Base-by-base conservation (phyloP, 2,113 vertebrate species). In the Phrynosoma platyrhinos region DNA sequence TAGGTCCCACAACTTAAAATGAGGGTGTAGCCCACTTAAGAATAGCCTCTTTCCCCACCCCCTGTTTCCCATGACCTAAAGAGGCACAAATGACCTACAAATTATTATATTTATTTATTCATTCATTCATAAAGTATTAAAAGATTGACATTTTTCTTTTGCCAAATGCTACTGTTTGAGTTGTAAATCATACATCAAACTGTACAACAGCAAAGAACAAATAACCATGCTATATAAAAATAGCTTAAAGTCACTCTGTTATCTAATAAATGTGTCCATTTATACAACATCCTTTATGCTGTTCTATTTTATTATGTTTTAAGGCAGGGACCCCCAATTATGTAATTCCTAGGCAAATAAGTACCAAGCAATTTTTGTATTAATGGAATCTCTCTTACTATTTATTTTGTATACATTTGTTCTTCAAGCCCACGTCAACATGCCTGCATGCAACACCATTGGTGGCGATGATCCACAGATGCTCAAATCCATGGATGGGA, bases 241-340 rank as follows among this genome's bases (percentile, higher is more conserved):
- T n/a, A n/a, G 42, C 79, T 91, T 87, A 89, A 92, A 83, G 83
- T 88, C 80, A 42, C n/a, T 91, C 30, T 47, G 90, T 90, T 92
- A 83, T 84, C 83, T 83, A 91, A 30, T 0, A 1, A 14, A 52
- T 85, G 84, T 88, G 40, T 77, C 80, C 83, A 66, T 47, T 83
- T 58, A 32, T 25, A 75, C 88, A 92, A 68, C 80, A 83, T 76
- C 71, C 40, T 91, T 68, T 83, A 20, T 86, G 85, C 90, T 89
- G 53, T 82, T 91, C 78, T 84, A 83, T 76, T 0, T 12, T 71
- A 71, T 14, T 0, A 40, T 12, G 1, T 5, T 83, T 32, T 87
- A 85, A 64, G 13, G 25, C 21, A 4, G 4, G 20, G 27, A 62
- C 85, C 13, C 0, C 75, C 53, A 82, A 1, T 83, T 88, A 1